Evolutionary conservation across 2,888 invertebrate species (phyloP), one percentile per base, ranked within the genome.

Genomic region (Clistopyga incitator): DNA sequence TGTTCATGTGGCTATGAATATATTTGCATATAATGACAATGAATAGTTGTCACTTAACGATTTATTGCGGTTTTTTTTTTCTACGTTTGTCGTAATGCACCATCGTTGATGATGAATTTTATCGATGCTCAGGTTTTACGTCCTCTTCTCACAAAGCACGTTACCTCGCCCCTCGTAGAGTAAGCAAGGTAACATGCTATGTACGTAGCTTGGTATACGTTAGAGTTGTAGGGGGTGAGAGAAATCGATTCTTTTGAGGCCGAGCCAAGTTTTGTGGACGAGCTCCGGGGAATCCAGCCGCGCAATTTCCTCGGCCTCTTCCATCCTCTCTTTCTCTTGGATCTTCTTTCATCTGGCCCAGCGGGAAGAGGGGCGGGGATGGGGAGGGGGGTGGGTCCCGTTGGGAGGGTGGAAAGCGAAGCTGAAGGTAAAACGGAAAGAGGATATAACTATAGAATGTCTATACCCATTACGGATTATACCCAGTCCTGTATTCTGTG

Each of bases 261-360:
- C 84, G 87, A 87, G 90, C 90, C 90, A 90, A 90, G 90, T 90
- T 90, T 90, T 87, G 88, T 87, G 88, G 88, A 87, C 88, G 87
- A 85, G 85, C 88, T 85, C 87, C 86, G 88, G 86, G 88, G 89
- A 88, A 90, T 90, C 88, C 90, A 89, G 90, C 88, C 88, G 87
- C 86, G 87, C 89, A 88, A 90, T 90, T 90, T 90, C 88, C 78
- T 89, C 90, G 88, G 68, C 71, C 74, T 81, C 70, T 64, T 70
- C 64, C 56, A 70, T 50, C 42, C 68, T 56, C 72, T 72, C 75
- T 74, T 64, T 64, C 71, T 20, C 67, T 64, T 67, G 65, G 52
- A 59, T 78, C 78, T 83, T 67, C 79, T 82, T 71, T 64, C 64
- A 70, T 67, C 47, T 61, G 65, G 34, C 68, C 50, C 50, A 54